A percentile compares a stretch with the other conserved stretches of the same genome.
These are phyloP conservation scores for Drosophila ficusphila DNA, from an alignment of 1,140 invertebrate genomes.

Conservation along the genomic window DNA sequence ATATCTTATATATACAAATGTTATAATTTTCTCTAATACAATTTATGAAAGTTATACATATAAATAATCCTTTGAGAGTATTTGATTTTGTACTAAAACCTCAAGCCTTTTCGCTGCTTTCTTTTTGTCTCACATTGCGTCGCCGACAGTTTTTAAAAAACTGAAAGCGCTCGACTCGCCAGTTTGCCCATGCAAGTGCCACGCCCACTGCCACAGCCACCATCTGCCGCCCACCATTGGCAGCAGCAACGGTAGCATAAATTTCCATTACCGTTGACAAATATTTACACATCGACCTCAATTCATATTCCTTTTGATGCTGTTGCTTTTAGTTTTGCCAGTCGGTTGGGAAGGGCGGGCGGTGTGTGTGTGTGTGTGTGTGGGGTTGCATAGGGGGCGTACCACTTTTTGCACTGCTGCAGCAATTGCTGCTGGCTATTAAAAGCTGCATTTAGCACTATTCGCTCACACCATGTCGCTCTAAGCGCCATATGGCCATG, in stretches of 20 bases:
- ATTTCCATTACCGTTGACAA: conserved; percentile 83
- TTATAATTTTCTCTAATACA: too few species aligned
- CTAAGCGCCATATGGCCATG: background rate
- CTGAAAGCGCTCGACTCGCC: conserved; percentile 33
- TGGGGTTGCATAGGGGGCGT: background rate
- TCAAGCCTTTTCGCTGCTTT: background rate
- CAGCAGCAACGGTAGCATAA: conserved; percentile 65
- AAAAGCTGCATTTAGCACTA: conserved; percentile 58
- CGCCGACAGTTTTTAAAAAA: conserved; percentile 46
- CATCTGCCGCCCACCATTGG: conserved; percentile 9
- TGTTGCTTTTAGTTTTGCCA: conserved; percentile 76
- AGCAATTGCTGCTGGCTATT: conserved; percentile 48
- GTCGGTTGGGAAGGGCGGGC: background rate
- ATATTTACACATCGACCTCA: conserved; percentile 83
- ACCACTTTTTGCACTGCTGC: conserved; percentile 37
- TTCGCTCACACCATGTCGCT: conserved; percentile 4
- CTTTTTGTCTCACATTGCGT: conserved; percentile 23
- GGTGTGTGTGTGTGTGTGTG: too few species aligned
- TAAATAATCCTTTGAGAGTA: background rate
- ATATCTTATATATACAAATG: too few species aligned
- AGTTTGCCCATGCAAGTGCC: conserved; percentile 17
- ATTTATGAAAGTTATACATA: too few species aligned
- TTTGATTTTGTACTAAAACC: background rate
- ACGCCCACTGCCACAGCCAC: conserved; percentile 24
- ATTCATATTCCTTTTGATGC: conserved; percentile 83